phyloP scores from a whole-genome alignment of 2,113 vertebrate species.

The Cyprinodon tularosa region DNA sequence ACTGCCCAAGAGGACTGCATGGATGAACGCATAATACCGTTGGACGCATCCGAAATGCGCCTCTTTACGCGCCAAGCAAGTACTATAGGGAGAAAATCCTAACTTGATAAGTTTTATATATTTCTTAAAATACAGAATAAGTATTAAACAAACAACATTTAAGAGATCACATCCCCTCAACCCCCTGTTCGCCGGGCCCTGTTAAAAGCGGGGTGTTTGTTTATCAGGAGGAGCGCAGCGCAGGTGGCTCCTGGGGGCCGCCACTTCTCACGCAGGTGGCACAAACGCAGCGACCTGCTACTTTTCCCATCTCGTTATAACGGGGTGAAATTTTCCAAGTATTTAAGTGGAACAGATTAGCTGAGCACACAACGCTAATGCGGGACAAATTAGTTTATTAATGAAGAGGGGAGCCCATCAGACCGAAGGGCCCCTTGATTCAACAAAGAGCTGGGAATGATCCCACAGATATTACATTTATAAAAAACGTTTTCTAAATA shows the following conservation, averaged over 20 bases:
- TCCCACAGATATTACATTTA: background rate
- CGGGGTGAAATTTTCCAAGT: conserved; percentile 82
- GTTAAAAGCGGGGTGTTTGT: conserved; percentile 43
- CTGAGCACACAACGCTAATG: conserved; percentile 85
- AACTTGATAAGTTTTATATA: background rate
- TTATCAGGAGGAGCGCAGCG: conserved; percentile 16
- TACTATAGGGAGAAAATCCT: background rate
- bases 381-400: conserved; percentile 78
- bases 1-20: conserved; percentile 42
- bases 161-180: background rate
- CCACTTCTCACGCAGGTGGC: conserved; percentile 74
- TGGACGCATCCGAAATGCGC: background rate
- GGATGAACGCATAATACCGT: too few species aligned
- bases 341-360: conserved; percentile 77
- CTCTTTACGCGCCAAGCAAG: too few species aligned
- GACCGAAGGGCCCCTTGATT: too few species aligned
- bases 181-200: background rate
- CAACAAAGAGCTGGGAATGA: background rate
- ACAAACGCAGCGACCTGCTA: conserved; percentile 76
- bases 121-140: background rate
- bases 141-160: background rate
- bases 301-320: conserved; percentile 84
- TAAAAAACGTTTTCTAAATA: background rate
- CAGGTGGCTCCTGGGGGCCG: conserved; percentile 55
- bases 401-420: conserved; percentile 43